These are phyloP conservation scores for Adoxophyes honmai DNA, from an alignment of 1,140 invertebrate genomes.

Conservation along the genomic window DNA sequence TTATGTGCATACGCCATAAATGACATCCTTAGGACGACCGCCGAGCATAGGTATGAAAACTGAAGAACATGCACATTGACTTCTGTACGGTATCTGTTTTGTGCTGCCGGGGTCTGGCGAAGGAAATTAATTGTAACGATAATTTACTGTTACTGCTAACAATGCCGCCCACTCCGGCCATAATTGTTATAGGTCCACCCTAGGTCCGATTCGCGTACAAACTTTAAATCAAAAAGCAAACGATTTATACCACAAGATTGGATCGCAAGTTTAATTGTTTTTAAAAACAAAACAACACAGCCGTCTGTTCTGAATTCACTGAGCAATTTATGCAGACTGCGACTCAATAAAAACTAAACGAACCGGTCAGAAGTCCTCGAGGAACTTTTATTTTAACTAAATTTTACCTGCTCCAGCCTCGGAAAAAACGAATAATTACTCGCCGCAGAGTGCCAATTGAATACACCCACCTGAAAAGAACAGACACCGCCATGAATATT, in stretches of 20 bases:
- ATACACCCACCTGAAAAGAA: constrained; percentile 67
- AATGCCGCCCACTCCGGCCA: not conserved
- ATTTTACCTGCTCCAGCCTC: constrained; percentile 28
- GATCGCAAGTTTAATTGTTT: not conserved
- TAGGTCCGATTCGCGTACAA: not conserved
- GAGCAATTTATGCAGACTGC: not conserved
- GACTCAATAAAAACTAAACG: constrained; percentile 5
- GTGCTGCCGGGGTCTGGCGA: not conserved
- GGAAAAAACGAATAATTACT: constrained; percentile 36
- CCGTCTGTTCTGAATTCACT: too few relatives aligned
- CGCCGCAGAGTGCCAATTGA: constrained; percentile 40
- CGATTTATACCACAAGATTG: not conserved
- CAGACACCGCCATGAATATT: constrained; percentile 70
- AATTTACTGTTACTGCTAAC: constrained; percentile 1
- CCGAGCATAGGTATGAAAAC: too few relatives aligned
- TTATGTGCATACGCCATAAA: too few relatives aligned
- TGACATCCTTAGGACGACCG: too few relatives aligned
- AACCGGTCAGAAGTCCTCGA: not conserved
- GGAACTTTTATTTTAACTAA: constrained; percentile 33
- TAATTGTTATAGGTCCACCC: not conserved
- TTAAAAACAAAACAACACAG: too few relatives aligned
- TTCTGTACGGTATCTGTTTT: too few relatives aligned
- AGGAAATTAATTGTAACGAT: constrained; percentile 13
- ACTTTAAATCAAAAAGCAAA: not conserved
- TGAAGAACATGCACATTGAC: too few relatives aligned